A percentile compares a stretch with the other conserved stretches of the same genome.
Evolutionary conservation across 2,888 invertebrate species (phyloP).

Genomic region (Xestia c-nigrum): DNA sequence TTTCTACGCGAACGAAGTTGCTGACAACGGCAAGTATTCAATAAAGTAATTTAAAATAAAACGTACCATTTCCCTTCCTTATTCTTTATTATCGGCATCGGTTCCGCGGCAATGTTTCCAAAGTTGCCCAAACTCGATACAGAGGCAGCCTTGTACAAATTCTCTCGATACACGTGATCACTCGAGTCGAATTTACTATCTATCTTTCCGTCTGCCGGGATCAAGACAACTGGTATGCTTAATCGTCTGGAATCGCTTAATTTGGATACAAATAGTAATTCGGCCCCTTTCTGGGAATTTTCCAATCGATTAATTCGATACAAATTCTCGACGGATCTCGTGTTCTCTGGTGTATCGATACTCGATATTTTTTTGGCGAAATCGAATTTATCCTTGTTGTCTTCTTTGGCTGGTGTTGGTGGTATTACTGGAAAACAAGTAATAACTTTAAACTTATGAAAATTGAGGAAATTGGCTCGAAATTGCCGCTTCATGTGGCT

Average conservation of each 20-base stretch:
- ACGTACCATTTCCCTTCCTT: constrained; percentile 88
- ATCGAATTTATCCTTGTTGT: constrained; percentile 79
- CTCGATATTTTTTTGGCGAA: constrained; percentile 74
- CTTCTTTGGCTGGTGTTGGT: constrained; percentile 85
- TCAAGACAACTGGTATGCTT: constrained; percentile 86
- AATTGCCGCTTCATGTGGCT: not conserved
- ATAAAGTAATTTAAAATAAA: constrained; percentile 18
- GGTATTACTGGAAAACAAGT: constrained; percentile 83
- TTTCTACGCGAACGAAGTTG: not conserved
- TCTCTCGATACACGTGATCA: constrained; percentile 85
- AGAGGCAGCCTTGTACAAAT: constrained; percentile 86
- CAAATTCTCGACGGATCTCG: constrained; percentile 85
- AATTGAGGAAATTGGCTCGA: not conserved
- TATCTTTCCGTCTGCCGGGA: constrained; percentile 77
- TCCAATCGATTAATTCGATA: constrained; percentile 74
- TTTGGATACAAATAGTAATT: constrained; percentile 83
- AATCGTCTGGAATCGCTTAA: constrained; percentile 81
- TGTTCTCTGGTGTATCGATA: constrained; percentile 67
- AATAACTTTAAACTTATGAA: not conserved
- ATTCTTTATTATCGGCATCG: constrained; percentile 88
- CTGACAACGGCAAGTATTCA: not conserved
- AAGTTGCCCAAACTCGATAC: constrained; percentile 87
- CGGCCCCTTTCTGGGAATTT: constrained; percentile 75
- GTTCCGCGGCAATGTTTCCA: constrained; percentile 83
- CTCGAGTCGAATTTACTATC: constrained; percentile 86